Evolutionary conservation across 2,888 invertebrate genomes (phyloP), one percentile per base, ranked within the genome.

Genomic region (Acholoe squamosa): DNA sequence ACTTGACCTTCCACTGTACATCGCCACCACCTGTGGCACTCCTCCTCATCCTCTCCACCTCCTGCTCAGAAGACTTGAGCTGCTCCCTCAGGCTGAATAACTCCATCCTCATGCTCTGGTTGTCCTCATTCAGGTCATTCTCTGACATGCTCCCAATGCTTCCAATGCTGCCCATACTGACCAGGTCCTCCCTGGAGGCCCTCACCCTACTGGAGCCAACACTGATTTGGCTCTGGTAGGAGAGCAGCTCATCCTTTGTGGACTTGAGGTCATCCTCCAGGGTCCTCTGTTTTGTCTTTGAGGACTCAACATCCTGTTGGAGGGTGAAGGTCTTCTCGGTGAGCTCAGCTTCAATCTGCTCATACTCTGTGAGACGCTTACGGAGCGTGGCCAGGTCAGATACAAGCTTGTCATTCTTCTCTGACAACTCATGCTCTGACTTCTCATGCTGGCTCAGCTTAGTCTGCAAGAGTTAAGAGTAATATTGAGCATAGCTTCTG

Each of bases 401-500:
- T 22, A 12, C 33, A 0, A 89, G 31, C 61, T 22, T 61, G 33
- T 71, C 76, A 43, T 71, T 89, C 77, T 89, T 89, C 89, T 89
- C 89, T 0, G 34, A 31, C 43, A 89, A 31, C 76, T 89, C 89
- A 25, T 51, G 52, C 52, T 89, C 89, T 12, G 51, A 19, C 52
- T 89, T 89, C 51, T 89, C 89, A 16, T 77, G 77, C 25, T 89
- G 89, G 67, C 77, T 71, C 25, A 89, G 54, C 28, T 89, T 89
- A 43, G 77, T 34, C 89, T 89, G 43, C 33, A 89, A 89, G 0
- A 89, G 25, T 14, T 14, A 16, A n/a, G n/a, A n/a, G n/a, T n/a
- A n/a, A n/a, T n/a, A n/a, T n/a, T n/a, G n/a, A n/a, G n/a, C n/a
- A n/a, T n/a, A n/a, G n/a, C n/a, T n/a, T n/a, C n/a, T n/a, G n/a